Evolutionary conservation across 2,888 invertebrate species (phyloP).

Genomic region (Catotricha subobsoleta): DNA sequence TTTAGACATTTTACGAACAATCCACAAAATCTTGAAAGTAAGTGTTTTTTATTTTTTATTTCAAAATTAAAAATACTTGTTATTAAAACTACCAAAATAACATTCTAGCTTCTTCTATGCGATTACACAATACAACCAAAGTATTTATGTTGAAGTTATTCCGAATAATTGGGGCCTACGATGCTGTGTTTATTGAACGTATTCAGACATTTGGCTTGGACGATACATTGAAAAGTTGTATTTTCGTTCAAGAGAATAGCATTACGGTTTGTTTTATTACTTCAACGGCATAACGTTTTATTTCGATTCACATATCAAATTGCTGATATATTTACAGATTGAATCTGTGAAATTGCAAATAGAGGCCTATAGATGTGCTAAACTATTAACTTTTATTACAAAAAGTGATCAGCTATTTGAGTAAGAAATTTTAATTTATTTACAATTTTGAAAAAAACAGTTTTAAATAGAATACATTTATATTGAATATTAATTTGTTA

Average conservation of each 20-base stretch:
- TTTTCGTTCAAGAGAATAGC: conserved; percentile 15
- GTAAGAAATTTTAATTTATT: conserved; percentile 16
- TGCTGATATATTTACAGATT: conserved; percentile 14
- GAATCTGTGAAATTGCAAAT: conserved; percentile 36
- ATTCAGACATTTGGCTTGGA: conserved; percentile 13
- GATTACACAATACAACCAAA: conserved; percentile 47
- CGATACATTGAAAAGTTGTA: conserved; percentile 18
- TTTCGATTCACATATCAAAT: not conserved
- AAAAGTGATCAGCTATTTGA: conserved; percentile 20
- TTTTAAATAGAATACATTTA: no score
- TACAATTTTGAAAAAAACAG: no score
- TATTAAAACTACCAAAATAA: conserved; percentile 3
- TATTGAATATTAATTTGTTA: no score
- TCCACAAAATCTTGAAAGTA: conserved; percentile 13
- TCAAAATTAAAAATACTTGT: no score
- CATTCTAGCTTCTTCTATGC: conserved; percentile 14
- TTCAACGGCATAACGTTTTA: conserved; percentile 1
- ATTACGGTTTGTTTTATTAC: conserved; percentile 4
- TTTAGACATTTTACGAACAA: conserved; percentile 37
- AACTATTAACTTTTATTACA: conserved; percentile 20
- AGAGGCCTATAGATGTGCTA: conserved; percentile 31
- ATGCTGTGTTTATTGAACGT: conserved; percentile 19
- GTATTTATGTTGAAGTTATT: conserved; percentile 49
- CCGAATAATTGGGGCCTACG: conserved; percentile 46
- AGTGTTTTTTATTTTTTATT: conserved; percentile 15